These are phyloP conservation scores for Barnardius zonarius DNA, from an alignment of 2,113 vertebrate genomes.

Conservation along the genomic window DNA sequence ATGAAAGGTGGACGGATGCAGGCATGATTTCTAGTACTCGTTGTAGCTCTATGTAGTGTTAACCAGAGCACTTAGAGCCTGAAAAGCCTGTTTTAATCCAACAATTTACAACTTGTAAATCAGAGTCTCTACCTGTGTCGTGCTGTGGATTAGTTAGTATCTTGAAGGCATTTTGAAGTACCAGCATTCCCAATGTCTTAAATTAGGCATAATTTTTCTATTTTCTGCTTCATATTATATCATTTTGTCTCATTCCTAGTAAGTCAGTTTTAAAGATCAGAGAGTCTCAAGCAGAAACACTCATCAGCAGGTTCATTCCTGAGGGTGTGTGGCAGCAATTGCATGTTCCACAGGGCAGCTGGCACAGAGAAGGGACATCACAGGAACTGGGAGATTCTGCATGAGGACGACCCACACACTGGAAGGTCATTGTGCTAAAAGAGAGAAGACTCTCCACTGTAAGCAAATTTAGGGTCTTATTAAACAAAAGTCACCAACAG, in stretches of 20 bases:
- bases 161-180: neutral
- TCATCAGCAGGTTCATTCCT: neutral
- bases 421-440: neutral
- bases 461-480: neutral
- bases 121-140: neutral
- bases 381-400: neutral
- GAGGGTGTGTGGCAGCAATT: fast-evolving
- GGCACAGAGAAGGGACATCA: neutral
- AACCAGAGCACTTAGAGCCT: neutral
- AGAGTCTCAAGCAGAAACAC: neutral
- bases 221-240: neutral
- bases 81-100: neutral
- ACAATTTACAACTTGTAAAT: neutral
- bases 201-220: neutral
- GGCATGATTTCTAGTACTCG: neutral
- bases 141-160: neutral
- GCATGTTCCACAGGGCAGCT: neutral
- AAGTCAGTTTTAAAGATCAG: neutral
- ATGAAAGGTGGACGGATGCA: neutral
- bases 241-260: neutral
- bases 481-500: neutral
- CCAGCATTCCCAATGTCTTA: neutral
- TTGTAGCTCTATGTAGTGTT: neutral
- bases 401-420: neutral
- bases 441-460: neutral